phyloP scores from a whole-genome alignment of 1,140 invertebrate species.

The Glossosoma conforme region DNA sequence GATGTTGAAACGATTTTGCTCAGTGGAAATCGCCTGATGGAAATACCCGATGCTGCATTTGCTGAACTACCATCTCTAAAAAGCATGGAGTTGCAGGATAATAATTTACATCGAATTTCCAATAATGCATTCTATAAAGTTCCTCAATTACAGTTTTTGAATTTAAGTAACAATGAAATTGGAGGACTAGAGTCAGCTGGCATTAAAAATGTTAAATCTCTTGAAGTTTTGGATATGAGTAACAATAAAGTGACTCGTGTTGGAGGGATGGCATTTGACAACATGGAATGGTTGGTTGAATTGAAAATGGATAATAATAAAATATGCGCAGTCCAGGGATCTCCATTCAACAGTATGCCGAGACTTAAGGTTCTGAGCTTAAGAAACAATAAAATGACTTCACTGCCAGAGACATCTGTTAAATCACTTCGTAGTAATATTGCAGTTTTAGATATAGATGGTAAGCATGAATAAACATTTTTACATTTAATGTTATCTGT shows the following conservation, averaged over 20 bases:
- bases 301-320: constrained; percentile 73
- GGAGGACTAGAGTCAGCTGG: constrained; percentile 66
- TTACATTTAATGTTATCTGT: constrained; percentile 6
- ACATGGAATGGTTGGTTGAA: constrained; percentile 81
- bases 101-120: constrained; percentile 66
- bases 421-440: constrained; percentile 72
- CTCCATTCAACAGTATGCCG: constrained; percentile 77
- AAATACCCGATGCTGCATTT: constrained; percentile 68
- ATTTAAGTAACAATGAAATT: constrained; percentile 75
- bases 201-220: constrained; percentile 61
- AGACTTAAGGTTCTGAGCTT: constrained; percentile 73
- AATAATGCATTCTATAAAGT: constrained; percentile 72
- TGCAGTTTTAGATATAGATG: constrained; percentile 78
- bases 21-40: constrained; percentile 67
- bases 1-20: constrained; percentile 72
- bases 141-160: constrained; percentile 72
- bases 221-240: constrained; percentile 78
- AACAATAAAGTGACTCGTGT: constrained; percentile 70
- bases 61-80: constrained; percentile 69
- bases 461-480: constrained; percentile 58
- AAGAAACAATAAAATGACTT: constrained; percentile 70
- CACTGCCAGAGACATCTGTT: constrained; percentile 69
- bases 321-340: constrained; percentile 64
- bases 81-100: constrained; percentile 75
- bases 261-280: constrained; percentile 55